Conservation (phyloP, 2,797 vertebrate species). For the Simalia tracyae region DNA sequence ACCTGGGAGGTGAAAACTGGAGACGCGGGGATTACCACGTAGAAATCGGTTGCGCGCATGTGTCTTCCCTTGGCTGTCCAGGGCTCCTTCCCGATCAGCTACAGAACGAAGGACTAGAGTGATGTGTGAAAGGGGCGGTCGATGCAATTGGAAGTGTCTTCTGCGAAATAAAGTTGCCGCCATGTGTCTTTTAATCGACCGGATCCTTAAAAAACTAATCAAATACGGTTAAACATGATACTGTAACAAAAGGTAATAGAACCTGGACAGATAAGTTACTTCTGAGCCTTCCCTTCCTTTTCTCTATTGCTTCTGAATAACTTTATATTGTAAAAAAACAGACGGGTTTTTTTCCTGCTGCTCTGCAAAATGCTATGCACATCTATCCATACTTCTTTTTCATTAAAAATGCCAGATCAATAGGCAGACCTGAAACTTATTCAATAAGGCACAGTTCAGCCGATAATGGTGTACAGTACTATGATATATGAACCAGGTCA, state of each 20-base stretch:
- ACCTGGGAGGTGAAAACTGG: accelerated
- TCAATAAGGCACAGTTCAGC: neutral
- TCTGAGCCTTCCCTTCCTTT: neutral
- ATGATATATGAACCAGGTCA: neutral
- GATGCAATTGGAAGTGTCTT: neutral
- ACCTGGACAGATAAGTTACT: neutral
- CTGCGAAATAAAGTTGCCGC: neutral
- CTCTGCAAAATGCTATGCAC: neutral
- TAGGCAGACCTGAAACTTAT: neutral
- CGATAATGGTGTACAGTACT: neutral
- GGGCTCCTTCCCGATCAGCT: neutral
- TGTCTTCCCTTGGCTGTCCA: neutral
- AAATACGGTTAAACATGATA: neutral
- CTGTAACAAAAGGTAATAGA: neutral
- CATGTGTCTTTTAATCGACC: neutral
- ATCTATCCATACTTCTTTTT: neutral
- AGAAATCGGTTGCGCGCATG: neutral
- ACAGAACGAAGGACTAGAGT: neutral
- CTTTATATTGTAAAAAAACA: neutral
- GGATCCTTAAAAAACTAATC: neutral
- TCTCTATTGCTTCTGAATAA: neutral
- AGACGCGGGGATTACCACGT: neutral
- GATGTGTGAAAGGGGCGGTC: neutral
- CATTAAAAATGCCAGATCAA: neutral
- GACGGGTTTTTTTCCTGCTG: neutral